Evolutionary conservation across 2,888 invertebrate genomes (phyloP), one percentile per base, ranked within the genome.

Genomic region (Ophraella communa): DNA sequence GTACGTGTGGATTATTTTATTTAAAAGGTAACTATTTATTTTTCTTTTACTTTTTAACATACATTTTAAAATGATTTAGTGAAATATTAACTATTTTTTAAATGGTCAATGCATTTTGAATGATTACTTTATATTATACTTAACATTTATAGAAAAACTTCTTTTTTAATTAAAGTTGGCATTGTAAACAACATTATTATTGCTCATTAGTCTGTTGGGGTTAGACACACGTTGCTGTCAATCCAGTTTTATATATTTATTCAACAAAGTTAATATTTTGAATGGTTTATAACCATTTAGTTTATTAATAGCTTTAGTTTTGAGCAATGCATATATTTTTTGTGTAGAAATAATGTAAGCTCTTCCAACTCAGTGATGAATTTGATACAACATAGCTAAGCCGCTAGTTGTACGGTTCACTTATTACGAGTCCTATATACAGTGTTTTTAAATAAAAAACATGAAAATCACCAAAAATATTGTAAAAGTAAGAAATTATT

Each of bases 1-100:
- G 62, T 67, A 67, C 68, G 67, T 67, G 59, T 42, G 66, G 56
- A 65, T 65, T 66, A 67, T 66, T 69, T 69, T 56, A 27, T 33
- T 47, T 49, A 14, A 63, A 44, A 60, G 66, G 60, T 63, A 60
- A 63, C 24, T 33, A 17, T 21, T 47, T 47, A 21, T 1, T 47
- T 47, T 18, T 23, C n/a, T n/a, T n/a, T n/a, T 5, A 51, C 33
- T 51, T 42, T 57, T 39, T 42, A 51, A 30, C 24, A 10, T 44
- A 14, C 24, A 33, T 55, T 49, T 55, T 8, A 54, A 39, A 11
- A 39, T 51, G 55, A 21, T 60, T 30, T 60, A 27, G 3, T 27
- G 27, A 14, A 35, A 30, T 39, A 51, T 39, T 14, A 23, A 53
- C 27, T 17, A 47, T 39, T 24, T 20, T 35, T 11, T 18, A n/a